Conservation (phyloP, 2,888 invertebrate genomes). For the Cenopis cana region DNA sequence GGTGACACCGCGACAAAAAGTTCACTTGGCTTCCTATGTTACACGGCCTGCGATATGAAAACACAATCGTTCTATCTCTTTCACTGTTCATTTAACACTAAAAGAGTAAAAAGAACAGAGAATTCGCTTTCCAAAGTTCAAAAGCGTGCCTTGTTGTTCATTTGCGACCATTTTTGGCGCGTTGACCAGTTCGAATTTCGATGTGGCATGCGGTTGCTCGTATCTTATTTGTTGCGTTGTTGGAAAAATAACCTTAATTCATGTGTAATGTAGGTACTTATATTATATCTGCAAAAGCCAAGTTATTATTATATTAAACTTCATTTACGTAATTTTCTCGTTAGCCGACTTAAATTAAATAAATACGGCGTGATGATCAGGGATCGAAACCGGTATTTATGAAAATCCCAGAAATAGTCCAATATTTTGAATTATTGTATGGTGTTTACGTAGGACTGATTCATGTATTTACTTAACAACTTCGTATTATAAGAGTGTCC, state of each 20-base stretch:
- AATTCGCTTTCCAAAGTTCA: slow-evolving; percentile 52
- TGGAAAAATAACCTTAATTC: not conserved
- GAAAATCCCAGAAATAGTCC: too few species aligned
- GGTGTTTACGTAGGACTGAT: too few species aligned
- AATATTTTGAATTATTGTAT: too few species aligned
- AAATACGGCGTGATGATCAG: slow-evolving; percentile 32
- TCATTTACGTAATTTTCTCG: not conserved
- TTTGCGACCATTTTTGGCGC: slow-evolving; percentile 54
- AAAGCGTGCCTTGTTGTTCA: slow-evolving; percentile 47
- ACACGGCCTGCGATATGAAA: slow-evolving; percentile 34
- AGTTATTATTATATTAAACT: not conserved
- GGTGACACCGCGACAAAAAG: slow-evolving; percentile 63
- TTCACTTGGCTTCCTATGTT: slow-evolving; percentile 53
- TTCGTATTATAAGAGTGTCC: too few species aligned
- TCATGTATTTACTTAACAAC: too few species aligned
- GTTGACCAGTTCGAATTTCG: slow-evolving; percentile 36
- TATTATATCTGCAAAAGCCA: not conserved
- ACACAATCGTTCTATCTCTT: slow-evolving; percentile 5
- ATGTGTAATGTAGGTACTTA: too few species aligned
- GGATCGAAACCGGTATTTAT: too few species aligned
- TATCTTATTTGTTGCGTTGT: not conserved
- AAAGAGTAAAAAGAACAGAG: not conserved
- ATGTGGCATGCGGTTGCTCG: not conserved
- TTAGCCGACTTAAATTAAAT: not conserved
- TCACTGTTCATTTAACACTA: not conserved